Evolutionary conservation across 2,113 vertebrate species (phyloP).

Genomic region (Columba livia): DNA sequence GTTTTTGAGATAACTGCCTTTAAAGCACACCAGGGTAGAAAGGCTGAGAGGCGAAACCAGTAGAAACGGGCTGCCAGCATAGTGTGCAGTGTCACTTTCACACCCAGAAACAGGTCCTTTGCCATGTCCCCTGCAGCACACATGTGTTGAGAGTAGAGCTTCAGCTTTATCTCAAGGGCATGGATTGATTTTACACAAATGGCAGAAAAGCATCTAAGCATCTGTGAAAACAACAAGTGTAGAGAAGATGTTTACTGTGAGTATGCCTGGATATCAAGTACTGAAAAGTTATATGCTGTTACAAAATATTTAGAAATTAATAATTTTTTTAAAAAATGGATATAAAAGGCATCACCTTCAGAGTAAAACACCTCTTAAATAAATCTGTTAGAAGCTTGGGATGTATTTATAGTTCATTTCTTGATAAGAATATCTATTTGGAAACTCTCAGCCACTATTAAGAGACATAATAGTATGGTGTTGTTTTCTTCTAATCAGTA

Average conservation of each 20-base stretch:
- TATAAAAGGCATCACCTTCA: not conserved
- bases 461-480: not conserved
- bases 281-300: not conserved
- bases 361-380: not conserved
- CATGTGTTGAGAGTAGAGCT: not conserved
- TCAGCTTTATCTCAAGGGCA: not conserved
- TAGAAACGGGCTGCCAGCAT: not conserved
- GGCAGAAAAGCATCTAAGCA: not conserved
- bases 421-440: slow-evolving; percentile 22
- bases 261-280: not conserved
- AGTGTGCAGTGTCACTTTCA: not conserved
- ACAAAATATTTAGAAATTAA: not conserved
- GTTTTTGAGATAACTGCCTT: not conserved
- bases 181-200: not conserved
- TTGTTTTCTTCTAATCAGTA: not conserved
- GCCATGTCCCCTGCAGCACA: not conserved
- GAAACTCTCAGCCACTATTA: not conserved
- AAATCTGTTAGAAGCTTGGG: not conserved
- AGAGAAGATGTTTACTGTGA: not conserved
- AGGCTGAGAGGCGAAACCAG: not conserved
- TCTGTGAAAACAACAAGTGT: not conserved
- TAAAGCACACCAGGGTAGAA: not conserved
- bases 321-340: not conserved
- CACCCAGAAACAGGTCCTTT: not conserved
- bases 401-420: slow-evolving; percentile 27